A percentile compares a stretch with the other conserved stretches of the same genome.
phyloP scores from a whole-genome alignment of 2,113 vertebrate genomes.

The Archilochus colubris region DNA sequence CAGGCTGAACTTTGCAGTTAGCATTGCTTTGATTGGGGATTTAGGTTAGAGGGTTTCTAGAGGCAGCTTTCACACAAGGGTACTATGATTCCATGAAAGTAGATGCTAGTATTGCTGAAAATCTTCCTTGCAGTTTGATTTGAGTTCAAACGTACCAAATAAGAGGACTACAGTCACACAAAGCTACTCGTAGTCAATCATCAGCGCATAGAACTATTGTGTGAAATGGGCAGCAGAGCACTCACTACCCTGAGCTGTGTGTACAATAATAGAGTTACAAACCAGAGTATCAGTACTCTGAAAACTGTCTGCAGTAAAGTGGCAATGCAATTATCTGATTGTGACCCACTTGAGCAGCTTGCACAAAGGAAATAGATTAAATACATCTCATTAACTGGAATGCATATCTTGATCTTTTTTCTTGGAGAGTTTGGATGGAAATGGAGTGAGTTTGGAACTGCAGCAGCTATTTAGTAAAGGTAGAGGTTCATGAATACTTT shows the following conservation, averaged over 20 bases:
- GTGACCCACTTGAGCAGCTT: neutral
- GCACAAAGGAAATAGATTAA: conserved; percentile 24
- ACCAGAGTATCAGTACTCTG: neutral
- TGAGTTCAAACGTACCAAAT: neutral
- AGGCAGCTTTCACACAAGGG: neutral
- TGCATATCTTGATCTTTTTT: neutral
- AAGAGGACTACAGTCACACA: neutral
- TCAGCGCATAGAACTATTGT: accelerated
- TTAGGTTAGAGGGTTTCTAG: neutral
- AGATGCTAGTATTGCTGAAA: neutral
- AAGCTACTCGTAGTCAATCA: neutral
- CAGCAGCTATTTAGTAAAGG: conserved; percentile 32
- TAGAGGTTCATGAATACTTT: conserved; percentile 61
- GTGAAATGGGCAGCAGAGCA: accelerated
- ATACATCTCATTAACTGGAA: neutral
- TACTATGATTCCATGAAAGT: neutral
- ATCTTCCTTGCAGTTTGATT: neutral
- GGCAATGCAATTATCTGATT: neutral
- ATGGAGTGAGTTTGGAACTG: conserved; percentile 38
- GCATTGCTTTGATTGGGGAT: neutral
- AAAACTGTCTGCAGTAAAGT: neutral
- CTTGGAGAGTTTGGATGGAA: conserved; percentile 25
- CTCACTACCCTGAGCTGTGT: accelerated
- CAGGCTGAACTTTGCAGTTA: neutral
- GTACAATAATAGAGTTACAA: neutral